Base-by-base conservation (phyloP, 2,888 invertebrate genomes). In the Unio delphinus region DNA sequence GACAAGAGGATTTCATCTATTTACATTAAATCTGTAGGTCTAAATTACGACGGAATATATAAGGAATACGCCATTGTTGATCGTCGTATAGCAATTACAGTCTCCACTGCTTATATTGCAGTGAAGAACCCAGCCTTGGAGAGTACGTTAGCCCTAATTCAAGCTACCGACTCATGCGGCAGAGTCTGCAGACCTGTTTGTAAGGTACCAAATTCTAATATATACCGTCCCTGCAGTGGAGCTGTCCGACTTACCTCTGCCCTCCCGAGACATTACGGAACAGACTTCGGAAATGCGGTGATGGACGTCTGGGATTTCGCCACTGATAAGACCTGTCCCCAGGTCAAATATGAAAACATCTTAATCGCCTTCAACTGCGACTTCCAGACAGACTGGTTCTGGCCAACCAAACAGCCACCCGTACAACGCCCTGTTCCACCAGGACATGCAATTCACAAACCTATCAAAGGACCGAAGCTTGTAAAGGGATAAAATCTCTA, bases 301-400 rank as follows among this genome's bases (percentile, higher is more conserved):
- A 65, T 82, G 57, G 73, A 80, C 45, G 80, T 84, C 4, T 86
- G 82, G 78, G 80, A 84, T 64, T 83, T 84, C 65, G 70, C 65
- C 4, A 65, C 67, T 28, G 78, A 80, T 28, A 72, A 69, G 60
- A 65, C 74, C 6, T 83, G 83, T 67, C 86, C 86, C 0, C 72
- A 78, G 28, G 73, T 85, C 63, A 78, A 73, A 18, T 74, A 76
- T 8, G 75, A 80, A 23, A 78, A 77, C 58, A 80, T 86, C 55
- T 80, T 80, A 34, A 69, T 86, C 7, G 82, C 84, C 15, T 86
- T 85, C 70, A 83, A 84, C 73, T 86, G 86, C 70, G 86, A 86
- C 64, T 85, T 83, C 73, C 80, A 72, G 23, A 71, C 77, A 11
- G 76, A 77, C 30, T 81, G 80, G 79, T 72, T 78, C 17, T 81